phyloP scores from a whole-genome alignment of 2,113 vertebrate species.

The Falcunculus frontatus region DNA sequence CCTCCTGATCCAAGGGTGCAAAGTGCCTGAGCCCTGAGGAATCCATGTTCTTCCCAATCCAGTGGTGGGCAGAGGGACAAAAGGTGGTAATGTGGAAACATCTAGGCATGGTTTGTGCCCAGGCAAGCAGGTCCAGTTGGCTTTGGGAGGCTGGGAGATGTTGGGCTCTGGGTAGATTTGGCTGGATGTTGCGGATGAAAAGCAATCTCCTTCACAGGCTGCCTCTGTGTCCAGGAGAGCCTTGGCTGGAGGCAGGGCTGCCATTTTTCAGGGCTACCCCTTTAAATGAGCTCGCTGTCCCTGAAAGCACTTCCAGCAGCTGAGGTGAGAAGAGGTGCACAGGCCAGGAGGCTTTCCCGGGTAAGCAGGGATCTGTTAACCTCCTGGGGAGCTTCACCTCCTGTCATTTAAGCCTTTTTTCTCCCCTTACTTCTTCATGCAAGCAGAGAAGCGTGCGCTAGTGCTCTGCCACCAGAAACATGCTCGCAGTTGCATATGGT shows the following conservation, averaged over 20 bases:
- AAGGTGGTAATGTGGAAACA: background rate
- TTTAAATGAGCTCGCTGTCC: conserved; percentile 26
- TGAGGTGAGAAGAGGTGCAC: background rate
- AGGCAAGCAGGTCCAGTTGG: background rate
- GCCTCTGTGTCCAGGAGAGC: background rate
- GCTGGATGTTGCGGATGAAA: background rate
- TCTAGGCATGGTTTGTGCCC: background rate
- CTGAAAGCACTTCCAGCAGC: conserved; percentile 11
- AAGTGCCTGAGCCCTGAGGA: background rate
- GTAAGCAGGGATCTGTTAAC: background rate
- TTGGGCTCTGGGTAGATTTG: background rate
- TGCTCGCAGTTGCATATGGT: background rate
- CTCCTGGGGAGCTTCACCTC: background rate
- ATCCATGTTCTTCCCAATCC: background rate
- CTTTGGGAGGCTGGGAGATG: background rate
- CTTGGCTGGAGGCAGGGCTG: background rate
- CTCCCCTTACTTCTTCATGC: background rate
- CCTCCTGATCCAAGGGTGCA: background rate
- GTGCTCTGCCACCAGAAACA: background rate
- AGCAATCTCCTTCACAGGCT: background rate
- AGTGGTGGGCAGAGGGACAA: background rate
- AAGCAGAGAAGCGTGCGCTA: background rate
- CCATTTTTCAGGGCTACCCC: background rate
- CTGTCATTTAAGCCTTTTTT: background rate
- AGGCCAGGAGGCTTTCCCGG: background rate